phyloP scores from a whole-genome alignment of 2,888 invertebrate genomes.

The Corbicula japonica region DNA sequence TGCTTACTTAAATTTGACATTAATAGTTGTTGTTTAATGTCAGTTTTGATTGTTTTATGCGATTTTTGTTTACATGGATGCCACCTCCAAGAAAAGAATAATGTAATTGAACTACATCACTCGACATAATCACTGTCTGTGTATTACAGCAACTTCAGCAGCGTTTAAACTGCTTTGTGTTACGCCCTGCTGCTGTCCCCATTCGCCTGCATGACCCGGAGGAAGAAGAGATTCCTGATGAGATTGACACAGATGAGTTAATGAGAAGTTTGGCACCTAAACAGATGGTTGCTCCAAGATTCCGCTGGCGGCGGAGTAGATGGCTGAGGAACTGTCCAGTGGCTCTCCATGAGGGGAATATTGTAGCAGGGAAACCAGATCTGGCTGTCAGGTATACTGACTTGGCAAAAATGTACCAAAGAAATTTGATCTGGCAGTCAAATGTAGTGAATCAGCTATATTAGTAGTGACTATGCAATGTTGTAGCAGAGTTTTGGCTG shows the following conservation, averaged over 20 bases:
- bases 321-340: constrained; percentile 86
- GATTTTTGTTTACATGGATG: too few species aligned
- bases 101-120: too few species aligned
- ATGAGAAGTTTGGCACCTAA: constrained; percentile 82
- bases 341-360: constrained; percentile 85
- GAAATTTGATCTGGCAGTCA: too few species aligned
- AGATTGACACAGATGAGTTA: constrained; percentile 85
- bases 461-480: too few species aligned
- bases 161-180: constrained; percentile 83
- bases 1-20: too few species aligned
- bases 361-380: constrained; percentile 85
- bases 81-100: too few species aligned
- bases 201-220: constrained; percentile 83
- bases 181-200: constrained; percentile 84
- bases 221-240: constrained; percentile 85
- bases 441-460: too few species aligned
- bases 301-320: constrained; percentile 84
- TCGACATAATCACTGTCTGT: too few species aligned
- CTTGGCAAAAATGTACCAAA: too few species aligned
- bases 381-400: constrained; percentile 86
- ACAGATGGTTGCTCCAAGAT: constrained; percentile 84
- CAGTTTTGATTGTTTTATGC: too few species aligned
- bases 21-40: too few species aligned
- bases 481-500: too few species aligned
- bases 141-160: constrained; percentile 83